Evolutionary conservation across 2,797 vertebrate species (phyloP).

Genomic region (Anabacerthia variegaticeps): DNA sequence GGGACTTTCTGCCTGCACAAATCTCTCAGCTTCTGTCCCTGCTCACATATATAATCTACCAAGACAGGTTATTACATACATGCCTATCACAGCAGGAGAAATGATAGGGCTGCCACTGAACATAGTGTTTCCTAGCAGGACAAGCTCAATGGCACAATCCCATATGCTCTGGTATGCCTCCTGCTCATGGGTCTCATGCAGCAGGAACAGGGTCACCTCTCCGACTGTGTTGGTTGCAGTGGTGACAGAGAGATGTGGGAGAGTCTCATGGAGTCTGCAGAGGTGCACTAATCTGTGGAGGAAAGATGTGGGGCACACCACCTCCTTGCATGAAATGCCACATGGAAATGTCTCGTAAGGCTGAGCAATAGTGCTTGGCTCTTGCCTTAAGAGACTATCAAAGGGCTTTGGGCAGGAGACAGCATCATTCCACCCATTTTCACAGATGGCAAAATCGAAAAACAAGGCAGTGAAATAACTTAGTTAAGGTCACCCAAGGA

Average conservation of each 20-base stretch:
- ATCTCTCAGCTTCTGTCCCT: not conserved
- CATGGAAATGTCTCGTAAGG: not conserved
- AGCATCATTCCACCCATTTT: not conserved
- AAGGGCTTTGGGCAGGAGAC: not conserved
- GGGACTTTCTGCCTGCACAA: not conserved
- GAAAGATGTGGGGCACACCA: not conserved
- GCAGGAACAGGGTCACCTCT: not conserved
- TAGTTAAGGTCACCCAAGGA: conserved; percentile 47
- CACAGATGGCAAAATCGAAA: not conserved
- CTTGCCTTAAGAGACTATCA: not conserved
- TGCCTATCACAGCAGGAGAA: not conserved
- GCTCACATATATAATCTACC: not conserved
- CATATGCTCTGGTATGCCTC: not conserved
- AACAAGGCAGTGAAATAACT: not conserved
- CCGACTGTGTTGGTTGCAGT: not conserved
- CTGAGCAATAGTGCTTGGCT: not conserved
- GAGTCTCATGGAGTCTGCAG: not conserved
- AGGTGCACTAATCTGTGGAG: not conserved
- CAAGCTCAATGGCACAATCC: not conserved
- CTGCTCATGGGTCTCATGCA: not conserved
- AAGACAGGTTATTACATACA: not conserved
- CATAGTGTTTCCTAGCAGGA: not conserved
- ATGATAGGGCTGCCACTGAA: not conserved
- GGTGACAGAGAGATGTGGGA: not conserved
- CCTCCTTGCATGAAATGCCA: not conserved